These are phyloP conservation scores for Montifringilla adamsi DNA, from an alignment of 2,113 vertebrate species.

Conservation along the genomic window DNA sequence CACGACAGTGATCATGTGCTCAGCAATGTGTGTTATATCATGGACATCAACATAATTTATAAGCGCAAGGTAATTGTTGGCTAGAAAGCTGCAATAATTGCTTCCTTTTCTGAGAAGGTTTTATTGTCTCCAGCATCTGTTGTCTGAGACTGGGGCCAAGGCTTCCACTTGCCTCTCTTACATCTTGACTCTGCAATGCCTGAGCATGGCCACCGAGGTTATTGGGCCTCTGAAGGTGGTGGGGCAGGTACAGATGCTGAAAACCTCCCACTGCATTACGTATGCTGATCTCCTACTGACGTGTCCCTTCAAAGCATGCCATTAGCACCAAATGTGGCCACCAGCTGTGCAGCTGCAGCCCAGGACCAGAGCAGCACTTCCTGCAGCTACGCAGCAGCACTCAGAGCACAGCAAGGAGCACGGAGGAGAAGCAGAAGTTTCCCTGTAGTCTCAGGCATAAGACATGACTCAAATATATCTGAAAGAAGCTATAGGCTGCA, in stretches of 20 bases:
- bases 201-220: not conserved
- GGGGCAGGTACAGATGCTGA: constrained; percentile 34
- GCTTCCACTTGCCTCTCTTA: constrained; percentile 6
- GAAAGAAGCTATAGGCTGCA: not conserved
- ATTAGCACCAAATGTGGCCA: constrained; percentile 48
- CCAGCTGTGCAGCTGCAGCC: constrained; percentile 59
- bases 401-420: not conserved
- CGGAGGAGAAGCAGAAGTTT: not conserved
- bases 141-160: constrained; percentile 33
- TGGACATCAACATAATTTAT: constrained; percentile 36
- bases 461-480: not conserved
- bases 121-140: constrained; percentile 60
- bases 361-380: not conserved
- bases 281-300: constrained; percentile 11
- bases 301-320: constrained; percentile 32
- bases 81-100: constrained; percentile 44
- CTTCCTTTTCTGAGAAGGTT: constrained; percentile 38
- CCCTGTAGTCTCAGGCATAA: not conserved
- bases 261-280: not conserved
- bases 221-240: not conserved
- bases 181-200: not conserved
- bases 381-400: not conserved
- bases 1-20: constrained; percentile 1
- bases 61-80: constrained; percentile 53
- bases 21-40: constrained; percentile 29